Evolutionary conservation across 2,113 vertebrate species (phyloP).

Genomic region (Hemibagrus wyckioides): DNA sequence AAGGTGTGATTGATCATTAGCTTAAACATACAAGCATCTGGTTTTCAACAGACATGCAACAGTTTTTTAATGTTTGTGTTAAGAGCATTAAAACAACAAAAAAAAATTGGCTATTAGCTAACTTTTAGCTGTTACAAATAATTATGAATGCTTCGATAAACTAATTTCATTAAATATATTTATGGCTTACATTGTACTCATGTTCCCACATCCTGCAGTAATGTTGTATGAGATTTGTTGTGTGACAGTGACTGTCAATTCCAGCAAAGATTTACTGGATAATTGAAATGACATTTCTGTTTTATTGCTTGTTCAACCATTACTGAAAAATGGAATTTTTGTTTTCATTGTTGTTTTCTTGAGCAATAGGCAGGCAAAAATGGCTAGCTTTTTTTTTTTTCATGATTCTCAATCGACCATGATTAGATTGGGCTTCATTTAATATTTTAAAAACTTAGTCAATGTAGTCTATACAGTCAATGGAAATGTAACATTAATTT

Average conservation of each 20-base stretch:
- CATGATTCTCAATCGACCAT: neutral
- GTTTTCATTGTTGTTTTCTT: neutral
- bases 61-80: conserved; percentile 53
- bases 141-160: neutral
- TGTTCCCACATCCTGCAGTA: neutral
- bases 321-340: neutral
- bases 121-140: no score
- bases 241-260: neutral
- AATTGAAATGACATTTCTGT: neutral
- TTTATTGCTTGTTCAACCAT: neutral
- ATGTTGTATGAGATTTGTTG: neutral
- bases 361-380: neutral
- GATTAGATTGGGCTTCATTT: neutral
- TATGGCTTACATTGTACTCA: neutral
- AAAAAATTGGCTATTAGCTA: no score
- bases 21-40: conserved; percentile 85
- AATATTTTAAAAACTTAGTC: neutral
- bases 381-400: neutral
- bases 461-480: neutral
- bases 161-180: neutral
- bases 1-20: conserved; percentile 84
- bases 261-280: neutral
- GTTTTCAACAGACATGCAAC: conserved; percentile 82
- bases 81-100: neutral
- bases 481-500: neutral